Evolutionary conservation across 2,888 invertebrate genomes (phyloP).

Genomic region (Lymantria dispar): DNA sequence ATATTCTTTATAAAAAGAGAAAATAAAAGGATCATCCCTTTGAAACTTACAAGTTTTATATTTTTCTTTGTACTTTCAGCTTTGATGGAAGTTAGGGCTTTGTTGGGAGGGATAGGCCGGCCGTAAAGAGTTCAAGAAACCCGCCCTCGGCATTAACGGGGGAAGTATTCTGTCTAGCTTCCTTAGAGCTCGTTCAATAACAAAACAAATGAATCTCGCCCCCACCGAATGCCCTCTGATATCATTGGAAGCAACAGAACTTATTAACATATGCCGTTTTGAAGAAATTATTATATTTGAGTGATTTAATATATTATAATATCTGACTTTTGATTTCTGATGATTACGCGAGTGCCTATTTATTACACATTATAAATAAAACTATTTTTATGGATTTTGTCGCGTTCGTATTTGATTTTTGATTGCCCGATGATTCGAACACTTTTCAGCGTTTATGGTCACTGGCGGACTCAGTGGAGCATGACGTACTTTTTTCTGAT

Average conservation of each 20-base stretch:
- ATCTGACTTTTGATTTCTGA: too few species aligned
- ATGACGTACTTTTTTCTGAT: too few species aligned
- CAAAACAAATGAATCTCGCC: constrained; percentile 35
- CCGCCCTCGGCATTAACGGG: constrained; percentile 35
- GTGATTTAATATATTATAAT: too few species aligned
- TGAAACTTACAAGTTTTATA: constrained; percentile 70
- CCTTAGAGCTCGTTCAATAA: constrained; percentile 24
- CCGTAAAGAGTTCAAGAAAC: constrained; percentile 47
- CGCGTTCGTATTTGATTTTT: too few species aligned
- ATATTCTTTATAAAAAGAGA: constrained; percentile 55
- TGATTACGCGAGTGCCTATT: too few species aligned
- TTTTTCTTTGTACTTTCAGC: constrained; percentile 63
- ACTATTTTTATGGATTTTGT: too few species aligned
- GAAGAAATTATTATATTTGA: neutral
- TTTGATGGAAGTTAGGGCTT: constrained; percentile 65
- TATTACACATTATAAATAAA: too few species aligned
- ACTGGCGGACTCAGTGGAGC: too few species aligned
- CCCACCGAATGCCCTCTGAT: constrained; percentile 21
- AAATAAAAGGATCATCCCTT: constrained; percentile 65
- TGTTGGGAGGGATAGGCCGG: constrained; percentile 50
- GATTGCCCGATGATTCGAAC: too few species aligned
- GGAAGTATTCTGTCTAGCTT: constrained; percentile 17
- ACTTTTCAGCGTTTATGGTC: too few species aligned
- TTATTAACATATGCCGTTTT: constrained; percentile 14
- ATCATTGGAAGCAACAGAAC: constrained; percentile 22